Percentiles rank a stretch among this genome's conserved stretches.
Conservation (phyloP, 2,888 invertebrate species). For the Drosophila barbarae region DNA sequence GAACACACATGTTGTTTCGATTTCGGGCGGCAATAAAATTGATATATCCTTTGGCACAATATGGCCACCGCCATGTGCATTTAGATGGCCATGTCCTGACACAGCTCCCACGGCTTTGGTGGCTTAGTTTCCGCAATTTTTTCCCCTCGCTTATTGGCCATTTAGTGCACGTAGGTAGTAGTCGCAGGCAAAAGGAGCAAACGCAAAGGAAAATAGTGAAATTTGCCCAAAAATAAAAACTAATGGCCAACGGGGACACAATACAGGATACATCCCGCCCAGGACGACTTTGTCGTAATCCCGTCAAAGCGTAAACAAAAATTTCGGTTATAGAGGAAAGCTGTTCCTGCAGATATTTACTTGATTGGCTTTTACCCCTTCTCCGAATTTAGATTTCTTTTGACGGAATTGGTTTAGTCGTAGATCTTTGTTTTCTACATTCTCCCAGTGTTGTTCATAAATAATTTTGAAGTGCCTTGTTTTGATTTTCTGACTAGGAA, state of each 20-base stretch:
- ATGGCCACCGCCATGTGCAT: constrained; percentile 60
- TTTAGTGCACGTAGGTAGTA: constrained; percentile 66
- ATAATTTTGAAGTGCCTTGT: constrained; percentile 30
- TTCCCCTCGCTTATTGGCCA: constrained; percentile 68
- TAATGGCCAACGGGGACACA: constrained; percentile 55
- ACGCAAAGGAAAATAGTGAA: constrained; percentile 58
- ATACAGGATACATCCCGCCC: constrained; percentile 35
- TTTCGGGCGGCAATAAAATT: constrained; percentile 69
- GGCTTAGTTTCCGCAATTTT: constrained; percentile 63
- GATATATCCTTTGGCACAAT: constrained; percentile 69
- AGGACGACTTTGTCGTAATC: constrained; percentile 62
- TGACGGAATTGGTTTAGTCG: constrained; percentile 12
- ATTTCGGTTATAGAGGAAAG: constrained; percentile 42
- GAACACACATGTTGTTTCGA: constrained; percentile 56
- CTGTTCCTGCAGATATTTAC: constrained; percentile 32
- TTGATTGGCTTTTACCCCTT: constrained; percentile 42
- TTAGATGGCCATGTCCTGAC: constrained; percentile 45
- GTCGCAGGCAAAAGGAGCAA: constrained; percentile 48
- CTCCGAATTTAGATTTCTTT: constrained; percentile 6
- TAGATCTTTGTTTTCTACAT: constrained; percentile 13
- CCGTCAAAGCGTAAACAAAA: constrained; percentile 76
- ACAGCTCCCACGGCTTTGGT: constrained; percentile 35
- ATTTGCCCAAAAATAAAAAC: constrained; percentile 69
- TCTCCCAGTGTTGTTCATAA: constrained; percentile 26
- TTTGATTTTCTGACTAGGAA: constrained; percentile 9